Evolutionary conservation across 2,888 invertebrate genomes (phyloP).

Genomic region (Amiota mariae): DNA sequence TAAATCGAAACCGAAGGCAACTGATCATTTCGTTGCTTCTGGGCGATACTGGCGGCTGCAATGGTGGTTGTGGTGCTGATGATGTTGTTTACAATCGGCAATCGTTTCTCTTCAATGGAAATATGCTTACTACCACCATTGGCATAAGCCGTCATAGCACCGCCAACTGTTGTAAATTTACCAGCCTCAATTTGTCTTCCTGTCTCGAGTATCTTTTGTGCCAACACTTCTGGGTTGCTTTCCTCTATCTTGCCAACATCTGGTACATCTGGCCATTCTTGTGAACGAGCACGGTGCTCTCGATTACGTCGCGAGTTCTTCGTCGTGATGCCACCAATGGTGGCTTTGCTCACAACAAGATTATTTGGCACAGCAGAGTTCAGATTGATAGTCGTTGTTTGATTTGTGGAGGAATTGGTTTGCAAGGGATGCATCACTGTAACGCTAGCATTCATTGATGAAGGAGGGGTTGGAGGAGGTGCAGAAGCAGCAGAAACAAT

Average conservation of each 20-base stretch:
- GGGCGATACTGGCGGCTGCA: slow-evolving; percentile 34
- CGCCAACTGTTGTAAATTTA: slow-evolving; percentile 75
- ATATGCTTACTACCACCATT: slow-evolving; percentile 57
- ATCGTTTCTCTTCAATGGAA: slow-evolving; percentile 67
- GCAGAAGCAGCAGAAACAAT: slow-evolving; percentile 34
- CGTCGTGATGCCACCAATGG: slow-evolving; percentile 34
- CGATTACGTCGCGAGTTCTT: slow-evolving; percentile 78
- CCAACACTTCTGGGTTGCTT: slow-evolving; percentile 91
- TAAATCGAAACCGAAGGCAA: slow-evolving; percentile 32
- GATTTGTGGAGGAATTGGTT: neutral
- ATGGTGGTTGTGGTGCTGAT: slow-evolving; percentile 48
- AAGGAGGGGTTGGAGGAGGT: slow-evolving; percentile 47
- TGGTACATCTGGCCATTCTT: slow-evolving; percentile 94
- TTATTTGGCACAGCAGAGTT: slow-evolving; percentile 44
- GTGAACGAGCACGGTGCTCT: slow-evolving; percentile 86
- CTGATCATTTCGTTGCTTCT: slow-evolving; percentile 32
- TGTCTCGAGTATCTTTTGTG: slow-evolving; percentile 91
- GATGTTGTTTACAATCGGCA: neutral
- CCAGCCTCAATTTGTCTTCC: slow-evolving; percentile 92
- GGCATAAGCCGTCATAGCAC: slow-evolving; percentile 6
- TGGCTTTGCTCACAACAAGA: slow-evolving; percentile 29
- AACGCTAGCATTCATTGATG: neutral
- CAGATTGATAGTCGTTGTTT: slow-evolving; percentile 41
- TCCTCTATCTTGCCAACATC: slow-evolving; percentile 93
- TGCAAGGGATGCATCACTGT: too few species aligned